These are phyloP conservation scores for Proctacanthus coquilletti DNA, from an alignment of 1,140 invertebrate species.

Conservation along the genomic window DNA sequence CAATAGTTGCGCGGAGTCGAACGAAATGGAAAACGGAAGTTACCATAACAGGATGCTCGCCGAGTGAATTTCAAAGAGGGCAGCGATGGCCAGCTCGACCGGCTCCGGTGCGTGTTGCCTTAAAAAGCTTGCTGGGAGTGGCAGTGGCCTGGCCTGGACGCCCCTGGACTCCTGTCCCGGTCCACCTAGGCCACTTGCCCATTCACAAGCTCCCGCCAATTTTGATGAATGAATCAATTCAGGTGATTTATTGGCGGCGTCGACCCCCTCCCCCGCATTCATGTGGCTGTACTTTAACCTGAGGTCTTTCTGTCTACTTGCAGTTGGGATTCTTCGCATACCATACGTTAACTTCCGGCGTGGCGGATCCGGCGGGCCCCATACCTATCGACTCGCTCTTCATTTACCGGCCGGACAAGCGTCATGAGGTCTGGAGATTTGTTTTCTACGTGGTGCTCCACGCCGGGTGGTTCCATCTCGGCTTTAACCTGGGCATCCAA, in stretches of 20 bases:
- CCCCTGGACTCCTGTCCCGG: no score
- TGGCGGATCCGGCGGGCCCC: slow-evolving; percentile 71
- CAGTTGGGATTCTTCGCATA: slow-evolving; percentile 87
- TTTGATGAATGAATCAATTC: no score
- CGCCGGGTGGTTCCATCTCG: slow-evolving; percentile 88
- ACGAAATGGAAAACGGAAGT: not conserved
- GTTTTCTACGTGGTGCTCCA: slow-evolving; percentile 90
- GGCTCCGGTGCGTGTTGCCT: no score
- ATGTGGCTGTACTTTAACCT: no score
- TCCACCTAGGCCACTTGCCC: no score
- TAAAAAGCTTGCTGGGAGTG: no score
- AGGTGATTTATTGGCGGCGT: no score
- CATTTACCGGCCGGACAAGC: slow-evolving; percentile 84
- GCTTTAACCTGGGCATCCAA: slow-evolving; percentile 90
- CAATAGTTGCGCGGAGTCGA: not conserved
- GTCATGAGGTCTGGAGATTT: slow-evolving; percentile 85
- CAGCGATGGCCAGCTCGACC: no score
- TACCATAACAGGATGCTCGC: not conserved
- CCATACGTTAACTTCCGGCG: slow-evolving; percentile 66
- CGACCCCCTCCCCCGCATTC: no score
- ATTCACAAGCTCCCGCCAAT: no score
- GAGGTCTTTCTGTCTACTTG: slow-evolving; percentile 27
- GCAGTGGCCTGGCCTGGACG: no score
- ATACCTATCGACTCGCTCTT: slow-evolving; percentile 85
- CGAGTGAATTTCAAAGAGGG: not conserved